Base-by-base conservation (phyloP, 2,888 invertebrate genomes). In the Fragum sueziense region DNA sequence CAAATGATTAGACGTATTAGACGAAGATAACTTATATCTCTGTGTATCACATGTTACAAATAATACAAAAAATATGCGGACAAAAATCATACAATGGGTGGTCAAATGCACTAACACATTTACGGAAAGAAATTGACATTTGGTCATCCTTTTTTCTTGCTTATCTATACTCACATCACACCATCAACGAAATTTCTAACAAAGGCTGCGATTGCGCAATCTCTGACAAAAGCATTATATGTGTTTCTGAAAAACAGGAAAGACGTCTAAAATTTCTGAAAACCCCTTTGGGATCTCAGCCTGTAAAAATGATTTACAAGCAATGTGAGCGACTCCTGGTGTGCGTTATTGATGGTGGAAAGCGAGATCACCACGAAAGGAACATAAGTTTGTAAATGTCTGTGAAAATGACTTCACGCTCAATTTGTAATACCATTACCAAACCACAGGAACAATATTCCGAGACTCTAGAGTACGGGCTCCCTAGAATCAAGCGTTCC, bases 381-480 rank as follows among this genome's bases (percentile, higher is more conserved):
- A 77, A 74, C 72, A 72, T 62, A 78, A 68, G 70, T 75, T 70
- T 75, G 72, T 75, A 78, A 81, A 75, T 76, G 76, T 70, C 82
- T 79, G 79, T 79, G 79, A 74, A 82, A 77, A 76, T 77, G 70
- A 31, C 74, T 79, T 77, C 57, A 67, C 72, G 82, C 74, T 31
- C 78, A 34, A 82, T 82, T 82, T 65, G 2, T 65, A 65, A 65
- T 65, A 65, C 65, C 65, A 65, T 65, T 65, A 65, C 37, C 65
- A 65, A 65, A 65, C 65, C 17, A 41, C 25, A 65, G 41, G 65
- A 65, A 65, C 65, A 65, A 65, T 65, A 65, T 65, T 65, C 65
- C 34, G 25, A 11, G 65, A 41, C 34, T 33, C 41, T 65, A 27
- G 65, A 37, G 41, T 65, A 65, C 65, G 27, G 65, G 34, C 37